Evolutionary conservation across 1,140 invertebrate species (phyloP).

Genomic region (Meloidogyne exigua): DNA sequence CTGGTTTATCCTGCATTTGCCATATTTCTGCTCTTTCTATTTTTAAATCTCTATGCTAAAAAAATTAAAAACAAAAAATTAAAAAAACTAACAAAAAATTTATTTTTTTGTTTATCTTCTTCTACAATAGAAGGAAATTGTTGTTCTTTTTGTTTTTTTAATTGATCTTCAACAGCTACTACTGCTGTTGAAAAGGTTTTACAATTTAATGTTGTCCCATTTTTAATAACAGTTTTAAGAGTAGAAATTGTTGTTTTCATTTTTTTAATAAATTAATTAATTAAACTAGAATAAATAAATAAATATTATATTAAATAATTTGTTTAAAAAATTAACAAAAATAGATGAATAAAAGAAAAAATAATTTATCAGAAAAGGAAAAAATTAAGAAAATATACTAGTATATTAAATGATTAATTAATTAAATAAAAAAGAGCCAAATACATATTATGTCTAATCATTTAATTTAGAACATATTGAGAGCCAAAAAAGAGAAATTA

Average conservation of each 20-base stretch:
- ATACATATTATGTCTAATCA: no score
- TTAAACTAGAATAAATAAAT: not conserved
- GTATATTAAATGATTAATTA: not conserved
- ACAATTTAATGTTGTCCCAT: not conserved
- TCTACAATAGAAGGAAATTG: not conserved
- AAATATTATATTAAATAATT: not conserved
- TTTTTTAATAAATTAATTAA: not conserved
- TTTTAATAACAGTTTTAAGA: not conserved
- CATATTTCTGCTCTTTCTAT: not conserved
- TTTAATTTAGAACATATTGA: no score
- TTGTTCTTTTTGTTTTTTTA: not conserved
- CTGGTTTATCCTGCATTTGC: not conserved
- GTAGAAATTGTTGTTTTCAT: not conserved
- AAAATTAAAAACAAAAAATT: not conserved
- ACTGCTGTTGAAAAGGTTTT: not conserved
- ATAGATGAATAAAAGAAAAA: not conserved
- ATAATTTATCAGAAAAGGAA: not conserved
- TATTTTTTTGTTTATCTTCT: not conserved
- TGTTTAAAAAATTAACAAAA: not conserved
- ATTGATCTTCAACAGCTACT: conserved; percentile 4
- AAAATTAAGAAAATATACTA: not conserved
- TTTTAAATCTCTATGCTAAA: not conserved
- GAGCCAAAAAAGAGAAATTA: no score
- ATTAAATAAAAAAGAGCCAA: not conserved
- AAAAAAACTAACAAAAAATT: not conserved